A percentile compares a stretch with the other conserved stretches of the same genome.
Evolutionary conservation across 2,888 invertebrate species (phyloP).

Genomic region (Entomobrya proxima): DNA sequence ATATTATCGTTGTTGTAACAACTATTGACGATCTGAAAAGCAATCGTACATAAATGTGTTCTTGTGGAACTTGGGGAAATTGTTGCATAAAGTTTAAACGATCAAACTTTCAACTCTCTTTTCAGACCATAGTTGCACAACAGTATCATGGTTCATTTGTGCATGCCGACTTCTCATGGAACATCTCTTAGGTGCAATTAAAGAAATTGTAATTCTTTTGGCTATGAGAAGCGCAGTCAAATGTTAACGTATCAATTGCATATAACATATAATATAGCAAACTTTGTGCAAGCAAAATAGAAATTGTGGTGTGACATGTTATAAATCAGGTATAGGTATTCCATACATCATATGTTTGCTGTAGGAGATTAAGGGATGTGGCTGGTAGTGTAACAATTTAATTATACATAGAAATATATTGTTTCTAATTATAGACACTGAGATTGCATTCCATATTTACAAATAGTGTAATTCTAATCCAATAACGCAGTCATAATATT

Average conservation of each 20-base stretch:
- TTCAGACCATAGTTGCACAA: constrained; percentile 23
- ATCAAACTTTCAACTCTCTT: too few species aligned
- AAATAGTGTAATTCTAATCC: neutral
- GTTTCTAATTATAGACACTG: too few species aligned
- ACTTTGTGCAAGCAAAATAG: too few species aligned
- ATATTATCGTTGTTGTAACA: too few species aligned
- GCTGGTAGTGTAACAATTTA: neutral
- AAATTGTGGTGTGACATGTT: constrained; percentile 1
- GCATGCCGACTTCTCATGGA: neutral
- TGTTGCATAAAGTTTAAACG: neutral
- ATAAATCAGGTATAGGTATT: constrained; percentile 13
- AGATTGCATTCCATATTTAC: neutral
- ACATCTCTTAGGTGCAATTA: neutral
- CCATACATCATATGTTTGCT: neutral
- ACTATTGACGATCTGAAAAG: too few species aligned
- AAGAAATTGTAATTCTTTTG: neutral
- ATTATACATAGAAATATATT: too few species aligned
- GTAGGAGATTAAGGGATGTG: neutral
- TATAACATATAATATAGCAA: too few species aligned
- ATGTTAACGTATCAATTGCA: too few species aligned
- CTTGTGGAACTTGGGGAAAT: neutral
- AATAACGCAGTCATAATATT: neutral
- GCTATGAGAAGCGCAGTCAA: too few species aligned
- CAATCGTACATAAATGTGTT: too few species aligned
- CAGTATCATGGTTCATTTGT: neutral